phyloP scores from a whole-genome alignment of 2,888 invertebrate genomes.

The Galeruca laticollis region DNA sequence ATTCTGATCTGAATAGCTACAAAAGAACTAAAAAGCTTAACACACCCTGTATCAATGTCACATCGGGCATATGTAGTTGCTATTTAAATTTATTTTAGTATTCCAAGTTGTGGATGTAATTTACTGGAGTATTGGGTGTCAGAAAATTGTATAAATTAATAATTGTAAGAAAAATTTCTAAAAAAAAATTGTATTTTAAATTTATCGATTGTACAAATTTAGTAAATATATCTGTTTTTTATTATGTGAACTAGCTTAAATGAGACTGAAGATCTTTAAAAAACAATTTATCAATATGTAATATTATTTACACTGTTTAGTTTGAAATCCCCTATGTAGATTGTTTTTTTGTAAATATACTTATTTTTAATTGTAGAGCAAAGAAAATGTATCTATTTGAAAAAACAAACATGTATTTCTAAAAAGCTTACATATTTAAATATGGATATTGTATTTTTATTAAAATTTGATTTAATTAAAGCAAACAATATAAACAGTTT shows the following conservation, averaged over 20 bases:
- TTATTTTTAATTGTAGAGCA: conserved; percentile 29
- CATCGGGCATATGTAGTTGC: background rate
- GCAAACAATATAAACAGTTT: conserved; percentile 6
- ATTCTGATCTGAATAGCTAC: background rate
- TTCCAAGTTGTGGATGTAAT: background rate
- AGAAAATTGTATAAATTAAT: background rate
- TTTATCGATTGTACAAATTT: conserved; percentile 23
- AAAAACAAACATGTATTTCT: conserved; percentile 49
- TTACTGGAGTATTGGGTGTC: background rate
- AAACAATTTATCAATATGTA: conserved; percentile 44
- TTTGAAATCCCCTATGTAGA: conserved; percentile 38
- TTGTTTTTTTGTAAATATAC: conserved; percentile 45
- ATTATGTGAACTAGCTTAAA: conserved; percentile 27
- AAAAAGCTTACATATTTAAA: conserved; percentile 54
- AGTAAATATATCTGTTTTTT: conserved; percentile 16
- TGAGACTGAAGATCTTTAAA: conserved; percentile 47
- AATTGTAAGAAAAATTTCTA: background rate
- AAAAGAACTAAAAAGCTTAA: background rate
- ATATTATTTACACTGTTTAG: conserved; percentile 38
- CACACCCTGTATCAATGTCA: background rate
- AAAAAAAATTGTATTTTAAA: conserved; percentile 2
- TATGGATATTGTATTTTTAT: conserved; percentile 57
- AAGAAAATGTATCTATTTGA: conserved; percentile 42
- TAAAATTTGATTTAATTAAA: conserved; percentile 52
- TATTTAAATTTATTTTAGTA: background rate